Base-by-base conservation (phyloP, 2,888 invertebrate species). In the Tridacna gigas region DNA sequence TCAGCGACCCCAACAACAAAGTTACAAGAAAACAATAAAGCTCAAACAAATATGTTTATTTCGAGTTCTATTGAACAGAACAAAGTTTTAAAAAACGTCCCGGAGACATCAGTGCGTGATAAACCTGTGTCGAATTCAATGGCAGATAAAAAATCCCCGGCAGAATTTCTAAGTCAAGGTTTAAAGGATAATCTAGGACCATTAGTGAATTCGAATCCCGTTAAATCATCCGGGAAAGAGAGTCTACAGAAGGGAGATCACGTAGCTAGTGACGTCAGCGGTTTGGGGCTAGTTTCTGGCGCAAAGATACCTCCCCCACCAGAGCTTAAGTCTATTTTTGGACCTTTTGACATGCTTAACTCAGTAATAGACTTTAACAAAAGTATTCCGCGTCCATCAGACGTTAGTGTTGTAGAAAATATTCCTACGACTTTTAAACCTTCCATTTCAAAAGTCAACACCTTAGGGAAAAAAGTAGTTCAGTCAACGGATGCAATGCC, bases 261-360 rank as follows among this genome's bases (percentile, higher is more conserved):
- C 20, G 0, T 45, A 45, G 26, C 45, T 37, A 67, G 45, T n/a
- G 37, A 45, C 45, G 71, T 45, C 22, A 26, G 25, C 25, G 25
- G 20, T 71, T 74, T 74, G 37, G 74, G 61, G 45, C n/a, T 61
- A 18, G 61, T 18, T 28, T 26, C 61, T 25, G 20, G 22, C 0
- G 15, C 77, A 47, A 77, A 28, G 48, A 81, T 84, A 48, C 81
- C 81, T 37, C 78, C 74, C 26, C 84, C 84, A 25, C 81, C 84
- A 2, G 75, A 75, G 28, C 26, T 79, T 9, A 65, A 75, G 0
- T 51, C 66, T 22, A 47, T 71, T 18, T 65, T 84, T 25, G 79
- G 84, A 15, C 51, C 51, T 28, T 66, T 51, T 26, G 77, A 65
- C 47, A 47, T 75, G 61, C 26, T 74, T 60, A 63, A 75, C 25